Evolutionary conservation across 2,113 vertebrate genomes (phyloP).

Genomic region (Nesoenas mayeri): DNA sequence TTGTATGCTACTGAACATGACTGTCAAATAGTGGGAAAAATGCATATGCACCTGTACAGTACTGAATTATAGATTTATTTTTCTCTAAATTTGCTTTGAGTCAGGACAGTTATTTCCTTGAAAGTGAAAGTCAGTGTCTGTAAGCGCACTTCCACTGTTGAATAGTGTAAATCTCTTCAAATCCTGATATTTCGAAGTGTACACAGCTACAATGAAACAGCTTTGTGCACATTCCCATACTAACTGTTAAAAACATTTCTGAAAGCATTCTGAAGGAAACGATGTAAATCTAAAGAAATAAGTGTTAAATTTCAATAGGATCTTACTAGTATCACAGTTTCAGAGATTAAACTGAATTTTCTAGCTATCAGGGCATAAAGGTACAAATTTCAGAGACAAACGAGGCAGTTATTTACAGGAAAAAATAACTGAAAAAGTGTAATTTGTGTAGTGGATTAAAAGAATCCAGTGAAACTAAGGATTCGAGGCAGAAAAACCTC

Average conservation of each 20-base stretch:
- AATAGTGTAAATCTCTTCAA: slow-evolving; percentile 49
- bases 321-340: neutral
- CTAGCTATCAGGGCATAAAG: neutral
- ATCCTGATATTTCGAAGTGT: neutral
- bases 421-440: neutral
- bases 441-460: neutral
- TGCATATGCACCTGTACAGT: slow-evolving; percentile 55
- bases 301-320: neutral
- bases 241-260: slow-evolving; percentile 1
- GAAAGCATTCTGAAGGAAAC: neutral
- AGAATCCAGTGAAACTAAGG: neutral
- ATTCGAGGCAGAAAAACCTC: neutral
- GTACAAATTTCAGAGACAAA: neutral
- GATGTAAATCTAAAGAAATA: neutral
- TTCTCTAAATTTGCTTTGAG: slow-evolving; percentile 9
- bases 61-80: slow-evolving; percentile 6
- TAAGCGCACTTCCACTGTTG: slow-evolving; percentile 8
- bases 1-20: neutral
- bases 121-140: slow-evolving; percentile 66
- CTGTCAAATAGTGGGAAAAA: neutral
- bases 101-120: slow-evolving; percentile 56
- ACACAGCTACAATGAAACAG: slow-evolving; percentile 18
- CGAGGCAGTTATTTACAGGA: neutral
- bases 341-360: neutral
- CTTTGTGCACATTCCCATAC: slow-evolving; percentile 30